Evolutionary conservation across 2,113 vertebrate species (phyloP).

Genomic region (Spea multiplicata): DNA sequence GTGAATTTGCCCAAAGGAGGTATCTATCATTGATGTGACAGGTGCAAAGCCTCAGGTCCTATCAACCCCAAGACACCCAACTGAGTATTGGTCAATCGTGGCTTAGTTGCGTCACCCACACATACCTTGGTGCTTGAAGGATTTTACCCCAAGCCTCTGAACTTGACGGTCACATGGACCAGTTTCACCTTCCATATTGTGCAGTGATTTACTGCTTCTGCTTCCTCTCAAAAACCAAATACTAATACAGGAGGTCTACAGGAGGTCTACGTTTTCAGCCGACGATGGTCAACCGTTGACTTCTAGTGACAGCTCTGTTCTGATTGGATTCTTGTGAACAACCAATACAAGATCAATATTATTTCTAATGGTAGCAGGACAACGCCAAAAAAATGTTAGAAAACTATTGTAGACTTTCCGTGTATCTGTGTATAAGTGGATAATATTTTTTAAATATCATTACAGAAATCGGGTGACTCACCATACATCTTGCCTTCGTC

Average conservation of each 20-base stretch:
- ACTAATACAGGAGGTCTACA: too few species aligned
- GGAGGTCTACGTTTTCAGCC: too few species aligned
- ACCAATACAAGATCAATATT: too few species aligned
- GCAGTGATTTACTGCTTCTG: not conserved
- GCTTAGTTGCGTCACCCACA: not conserved
- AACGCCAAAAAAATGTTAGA: too few species aligned
- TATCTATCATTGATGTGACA: not conserved
- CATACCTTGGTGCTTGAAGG: not conserved
- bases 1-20: not conserved
- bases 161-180: not conserved
- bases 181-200: not conserved
- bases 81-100: too few species aligned
- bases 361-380: too few species aligned
- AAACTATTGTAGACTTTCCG: too few species aligned
- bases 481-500: slow-evolving; percentile 95
- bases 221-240: too few species aligned
- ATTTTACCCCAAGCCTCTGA: not conserved
- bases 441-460: not conserved
- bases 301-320: too few species aligned
- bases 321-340: too few species aligned
- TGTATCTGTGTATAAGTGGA: too few species aligned
- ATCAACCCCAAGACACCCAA: not conserved
- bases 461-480: slow-evolving; percentile 46
- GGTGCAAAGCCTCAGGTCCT: not conserved
- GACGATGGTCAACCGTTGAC: too few species aligned